Base-by-base conservation (phyloP, 2,113 vertebrate genomes). In the Eretmochelys imbricata region DNA sequence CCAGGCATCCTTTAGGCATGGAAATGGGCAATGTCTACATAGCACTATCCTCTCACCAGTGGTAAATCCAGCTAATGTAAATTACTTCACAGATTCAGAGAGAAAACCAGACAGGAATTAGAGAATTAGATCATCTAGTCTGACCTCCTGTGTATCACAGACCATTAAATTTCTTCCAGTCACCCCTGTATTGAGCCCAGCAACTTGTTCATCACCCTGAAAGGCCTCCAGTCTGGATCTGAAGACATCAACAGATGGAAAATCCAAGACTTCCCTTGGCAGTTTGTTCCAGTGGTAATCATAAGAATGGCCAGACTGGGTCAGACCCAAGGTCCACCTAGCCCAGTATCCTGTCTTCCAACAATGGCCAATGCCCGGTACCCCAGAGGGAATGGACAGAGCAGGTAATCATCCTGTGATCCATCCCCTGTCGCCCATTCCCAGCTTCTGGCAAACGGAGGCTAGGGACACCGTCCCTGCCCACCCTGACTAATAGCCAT, bases 161-260 rank as follows among this genome's bases (percentile, higher is more conserved):
- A 27, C 89, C 85, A 81, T 89, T 95, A 94, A 50, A 27, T 65
- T 3, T 69, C 87, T 46, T 87, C 88, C 95, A 2, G 27, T 69
- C 14, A 2, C 27, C 79, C 92, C 76, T 84, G 1, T 8, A 5
- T 0, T 10, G 54, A 25, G 48, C 6, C 17, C 46, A 49, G 2
- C 0, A 53, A 6, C 53, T 2, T 3, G 38, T 49, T 0, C 25
- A 0, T 13, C 54, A 54, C 42, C 27, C 62, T 5, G 6, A 2
- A 69, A 31, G 48, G 16, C 62, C 5, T 2, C 89, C 54, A 16
- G 5, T 2, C 86, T 9, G 38, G 46, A 6, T 16, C 3, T 80
- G 55, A 9, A 10, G 0, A 0, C 50, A 3, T 0, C 10, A 24
- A 78, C 14, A 55, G 4, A 53, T 65, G 42, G 0, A 48, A 57